Percentiles rank a stretch among this genome's conserved stretches.
These are phyloP conservation scores for Cercopithecus neglectus DNA, from an alignment of 2,797 vertebrate genomes.

Conservation along the genomic window DNA sequence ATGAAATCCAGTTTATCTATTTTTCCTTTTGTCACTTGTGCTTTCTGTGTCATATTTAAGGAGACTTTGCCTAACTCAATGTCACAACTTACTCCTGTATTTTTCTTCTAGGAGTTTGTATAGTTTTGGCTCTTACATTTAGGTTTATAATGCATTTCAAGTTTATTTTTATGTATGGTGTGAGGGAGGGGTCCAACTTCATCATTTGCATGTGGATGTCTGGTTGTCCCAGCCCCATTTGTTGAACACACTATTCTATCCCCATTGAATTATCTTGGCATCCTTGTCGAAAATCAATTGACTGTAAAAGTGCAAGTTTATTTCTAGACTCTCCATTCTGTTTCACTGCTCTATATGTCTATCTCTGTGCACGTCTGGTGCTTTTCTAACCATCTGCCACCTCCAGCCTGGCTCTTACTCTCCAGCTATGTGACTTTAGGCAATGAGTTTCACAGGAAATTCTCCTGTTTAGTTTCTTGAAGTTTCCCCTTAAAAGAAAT, in stretches of 20 bases:
- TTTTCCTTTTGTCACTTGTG: neutral
- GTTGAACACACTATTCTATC: neutral
- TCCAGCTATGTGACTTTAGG: neutral
- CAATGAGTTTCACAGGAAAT: neutral
- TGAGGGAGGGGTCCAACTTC: neutral
- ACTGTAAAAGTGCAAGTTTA: neutral
- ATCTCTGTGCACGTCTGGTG: rapidly evolving
- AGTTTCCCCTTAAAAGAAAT: neutral
- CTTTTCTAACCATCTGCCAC: neutral
- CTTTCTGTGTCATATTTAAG: neutral
- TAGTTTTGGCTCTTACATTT: neutral
- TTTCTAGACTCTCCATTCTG: neutral
- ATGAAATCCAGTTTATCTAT: neutral
- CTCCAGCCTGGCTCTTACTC: neutral
- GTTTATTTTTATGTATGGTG: neutral
- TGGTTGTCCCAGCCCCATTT: neutral
- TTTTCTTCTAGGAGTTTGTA: neutral
- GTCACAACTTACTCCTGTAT: neutral
- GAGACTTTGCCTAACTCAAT: neutral
- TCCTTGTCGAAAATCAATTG: neutral
- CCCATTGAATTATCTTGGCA: neutral
- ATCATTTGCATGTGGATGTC: neutral
- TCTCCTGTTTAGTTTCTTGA: neutral
- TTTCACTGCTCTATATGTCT: neutral
- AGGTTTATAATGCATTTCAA: neutral